Percentiles rank a stretch among this genome's conserved stretches.
These are phyloP conservation scores for Steinernema khuongi DNA, from an alignment of 1,140 invertebrate genomes.

Conservation along the genomic window DNA sequence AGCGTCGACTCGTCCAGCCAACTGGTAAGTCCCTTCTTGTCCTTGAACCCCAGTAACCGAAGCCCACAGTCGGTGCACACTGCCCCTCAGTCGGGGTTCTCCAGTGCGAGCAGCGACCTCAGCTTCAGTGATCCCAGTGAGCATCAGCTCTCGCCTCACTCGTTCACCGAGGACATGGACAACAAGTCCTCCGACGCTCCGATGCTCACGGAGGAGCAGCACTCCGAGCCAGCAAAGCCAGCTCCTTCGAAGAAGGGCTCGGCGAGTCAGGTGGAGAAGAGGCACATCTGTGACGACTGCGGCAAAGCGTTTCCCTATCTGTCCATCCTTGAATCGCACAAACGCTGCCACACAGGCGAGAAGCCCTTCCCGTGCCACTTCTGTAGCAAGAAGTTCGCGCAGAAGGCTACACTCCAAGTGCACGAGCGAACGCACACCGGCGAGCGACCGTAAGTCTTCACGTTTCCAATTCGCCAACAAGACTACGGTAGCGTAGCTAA, in stretches of 20 bases:
- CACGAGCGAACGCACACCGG: constrained; percentile 82
- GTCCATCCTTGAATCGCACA: constrained; percentile 59
- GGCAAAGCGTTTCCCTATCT: constrained; percentile 59
- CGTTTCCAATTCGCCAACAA: neutral
- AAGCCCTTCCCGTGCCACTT: constrained; percentile 65
- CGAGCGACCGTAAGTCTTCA: constrained; percentile 70
- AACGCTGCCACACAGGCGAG: constrained; percentile 59
- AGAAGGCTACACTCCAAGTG: constrained; percentile 64
- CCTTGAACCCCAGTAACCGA: neutral
- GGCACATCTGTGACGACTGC: constrained; percentile 56
- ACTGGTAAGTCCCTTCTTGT: neutral
- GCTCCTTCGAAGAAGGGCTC: constrained; percentile 14
- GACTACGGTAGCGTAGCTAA: neutral
- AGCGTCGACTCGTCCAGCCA: neutral
- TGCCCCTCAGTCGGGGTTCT: neutral
- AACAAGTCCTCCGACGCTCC: neutral
- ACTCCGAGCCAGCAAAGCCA: neutral
- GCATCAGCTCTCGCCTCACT: constrained; percentile 14
- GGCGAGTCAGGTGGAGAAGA: constrained; percentile 45
- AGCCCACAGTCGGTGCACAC: neutral
- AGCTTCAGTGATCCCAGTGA: neutral
- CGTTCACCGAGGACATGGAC: constrained; percentile 23
- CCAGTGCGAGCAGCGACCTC: neutral
- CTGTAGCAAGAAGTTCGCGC: constrained; percentile 64
- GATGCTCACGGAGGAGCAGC: constrained; percentile 11